Base-by-base conservation (phyloP, 2,888 invertebrate genomes). In the Monochamus alternatus region DNA sequence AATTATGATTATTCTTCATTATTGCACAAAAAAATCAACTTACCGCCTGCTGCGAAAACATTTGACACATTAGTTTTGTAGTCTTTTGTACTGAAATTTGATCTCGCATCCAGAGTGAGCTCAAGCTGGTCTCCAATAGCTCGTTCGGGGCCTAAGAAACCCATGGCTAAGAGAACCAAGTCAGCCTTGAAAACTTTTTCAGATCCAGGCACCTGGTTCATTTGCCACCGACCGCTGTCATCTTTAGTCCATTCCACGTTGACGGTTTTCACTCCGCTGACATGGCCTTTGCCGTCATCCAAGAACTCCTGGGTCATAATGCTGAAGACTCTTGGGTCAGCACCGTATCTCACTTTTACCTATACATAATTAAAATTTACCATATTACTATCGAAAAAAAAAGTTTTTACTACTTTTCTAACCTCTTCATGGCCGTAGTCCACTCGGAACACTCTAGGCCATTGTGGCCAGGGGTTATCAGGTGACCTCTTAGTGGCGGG, bases 381-480 rank as follows among this genome's bases (percentile, higher is more conserved):
- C 7, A n/a, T 64, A 14, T 47, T 3, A 14, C n/a, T 60, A 62
- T 38, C 7, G 4, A 38, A 38, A 38, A 38, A 38, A 38, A 7
- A 5, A 38, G 38, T 5, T 5, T 38, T 38, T 38, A 38, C 38
- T 38, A 1, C 38, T 38, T 31, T 30, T 68, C 75, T 75, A 75
- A 88, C 97, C 90, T 99, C 99, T 85, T 99, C 98, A 86, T 99
- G 99, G 0, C 99, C 99, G 87, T 99, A 99, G 89, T 99, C 99
- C 32, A 98, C 95, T 83, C 94, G 94, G 92, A 99, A 98, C 32
- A 98, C 95, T 86, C 96, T 92, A 0, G 99, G 99, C 95, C 97
- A 99, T 87, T 98, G 97, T 3, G 99, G 99, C 99, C 99, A 99
- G 0, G 99, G 99, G 90, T 99, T 99, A 88, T 97, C 97, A 14